Evolutionary conservation across 1,140 invertebrate genomes (phyloP), one percentile per base, ranked within the genome.

Genomic region (Pemphigus obesinymphae): DNA sequence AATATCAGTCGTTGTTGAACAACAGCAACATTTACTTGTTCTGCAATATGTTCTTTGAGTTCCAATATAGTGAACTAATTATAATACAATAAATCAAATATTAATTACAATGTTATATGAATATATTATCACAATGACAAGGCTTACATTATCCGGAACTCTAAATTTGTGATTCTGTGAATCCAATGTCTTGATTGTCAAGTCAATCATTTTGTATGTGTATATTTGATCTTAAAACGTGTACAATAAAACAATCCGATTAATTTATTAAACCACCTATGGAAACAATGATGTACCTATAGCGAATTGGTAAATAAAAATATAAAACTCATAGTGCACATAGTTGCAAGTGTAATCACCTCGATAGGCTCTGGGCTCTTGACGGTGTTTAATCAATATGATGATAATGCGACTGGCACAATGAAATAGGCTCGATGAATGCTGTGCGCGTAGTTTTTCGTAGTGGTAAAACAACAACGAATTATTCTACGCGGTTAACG

Each of bases 111-210:
- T 40, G 13, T 31, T 20, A 8, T 70, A 1, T 3, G 3, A 0
- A 50, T n/a, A n/a, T n/a, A 50, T 50, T 2, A 20, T 6, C 1
- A 50, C 1, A 17, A 6, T 10, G 17, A 68, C 20, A 40, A 83
- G 80, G 89, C 92, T 93, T 90, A 97, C 96, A 88, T 95, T 92
- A 89, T 97, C 94, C 72, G 94, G 92, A 48, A 97, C 92, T 80
- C 89, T 91, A 88, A 96, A 97, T 37, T 89, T 88, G 87, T 95
- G 94, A 89, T 96, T 96, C 85, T 93, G 93, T 11, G 95, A 95
- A 90, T 98, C 95, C 84, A 98, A 89, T 34, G 96, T 98, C 88
- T 97, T 97, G 58, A 98, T 93, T 83, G 93, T 96, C 61, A 96
- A 88, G 84, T 93, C 91, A 89, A 96, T 92, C 92, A 95, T 94